These are phyloP conservation scores for Scartelaos histophorus DNA, from an alignment of 2,113 vertebrate species.

Conservation along the genomic window DNA sequence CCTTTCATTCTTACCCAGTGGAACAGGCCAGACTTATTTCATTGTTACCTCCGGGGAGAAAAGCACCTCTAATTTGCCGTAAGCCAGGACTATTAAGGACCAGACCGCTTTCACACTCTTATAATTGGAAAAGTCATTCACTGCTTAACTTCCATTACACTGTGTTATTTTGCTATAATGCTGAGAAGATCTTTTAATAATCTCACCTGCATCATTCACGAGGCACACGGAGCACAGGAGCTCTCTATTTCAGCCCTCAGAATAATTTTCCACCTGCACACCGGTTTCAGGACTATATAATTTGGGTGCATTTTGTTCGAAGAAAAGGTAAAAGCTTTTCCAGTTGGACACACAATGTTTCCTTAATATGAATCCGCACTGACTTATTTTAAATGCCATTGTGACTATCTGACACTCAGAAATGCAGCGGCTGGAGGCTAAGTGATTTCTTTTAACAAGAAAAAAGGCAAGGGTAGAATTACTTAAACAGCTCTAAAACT, in stretches of 20 bases:
- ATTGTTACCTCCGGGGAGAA: constrained; percentile 75
- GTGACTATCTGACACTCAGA: not conserved
- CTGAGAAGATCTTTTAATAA: constrained; percentile 60
- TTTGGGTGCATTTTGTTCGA: not conserved
- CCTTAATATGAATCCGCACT: not conserved
- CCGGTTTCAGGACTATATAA: not conserved
- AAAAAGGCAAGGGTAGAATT: not conserved
- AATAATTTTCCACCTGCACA: not conserved
- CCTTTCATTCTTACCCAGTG: constrained; percentile 71
- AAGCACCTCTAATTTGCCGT: constrained; percentile 86
- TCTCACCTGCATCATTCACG: constrained; percentile 52
- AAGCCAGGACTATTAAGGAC: constrained; percentile 86
- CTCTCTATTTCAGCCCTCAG: constrained; percentile 31
- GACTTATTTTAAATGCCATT: not conserved
- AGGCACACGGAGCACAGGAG: constrained; percentile 25
- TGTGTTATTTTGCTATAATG: constrained; percentile 66
- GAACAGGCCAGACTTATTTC: constrained; percentile 48
- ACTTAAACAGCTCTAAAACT: not conserved
- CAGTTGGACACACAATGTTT: not conserved
- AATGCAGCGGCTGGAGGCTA: not conserved
- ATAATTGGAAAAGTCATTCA: constrained; percentile 86
- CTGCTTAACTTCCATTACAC: constrained; percentile 73
- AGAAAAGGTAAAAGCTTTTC: constrained; percentile 8
- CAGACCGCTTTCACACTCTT: constrained; percentile 86
- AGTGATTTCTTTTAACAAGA: not conserved